These are phyloP conservation scores for Sphinx pinastri DNA, from an alignment of 2,888 invertebrate species.

Conservation along the genomic window DNA sequence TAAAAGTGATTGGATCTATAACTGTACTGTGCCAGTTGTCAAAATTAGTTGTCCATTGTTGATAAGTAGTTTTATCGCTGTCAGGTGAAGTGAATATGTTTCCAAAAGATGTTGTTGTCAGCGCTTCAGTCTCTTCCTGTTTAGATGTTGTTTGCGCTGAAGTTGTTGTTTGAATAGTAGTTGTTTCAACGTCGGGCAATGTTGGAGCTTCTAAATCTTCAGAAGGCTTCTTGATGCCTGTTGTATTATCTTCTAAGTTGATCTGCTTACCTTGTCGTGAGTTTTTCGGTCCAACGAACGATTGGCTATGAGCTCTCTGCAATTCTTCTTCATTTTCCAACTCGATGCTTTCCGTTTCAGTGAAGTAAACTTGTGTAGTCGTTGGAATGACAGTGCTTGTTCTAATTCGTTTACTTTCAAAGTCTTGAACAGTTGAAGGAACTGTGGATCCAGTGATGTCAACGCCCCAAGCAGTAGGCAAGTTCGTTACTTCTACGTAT, in stretches of 20 bases:
- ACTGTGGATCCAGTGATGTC: constrained; percentile 62
- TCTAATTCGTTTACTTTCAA: constrained; percentile 73
- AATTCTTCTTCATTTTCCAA: constrained; percentile 85
- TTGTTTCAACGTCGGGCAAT: constrained; percentile 55
- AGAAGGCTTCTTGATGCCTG: constrained; percentile 62
- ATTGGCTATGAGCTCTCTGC: constrained; percentile 88
- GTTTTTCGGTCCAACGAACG: constrained; percentile 85
- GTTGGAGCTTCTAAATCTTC: constrained; percentile 76
- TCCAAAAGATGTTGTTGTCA: constrained; percentile 59
- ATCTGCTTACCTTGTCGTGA: constrained; percentile 73
- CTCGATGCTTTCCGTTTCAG: constrained; percentile 73
- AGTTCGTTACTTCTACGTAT: constrained; percentile 71
- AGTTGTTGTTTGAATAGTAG: constrained; percentile 61
- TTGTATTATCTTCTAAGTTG: constrained; percentile 53
- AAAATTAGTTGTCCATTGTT: constrained; percentile 77
- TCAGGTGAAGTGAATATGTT: constrained; percentile 72
- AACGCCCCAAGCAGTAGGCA: constrained; percentile 76
- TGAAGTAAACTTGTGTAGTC: constrained; percentile 66
- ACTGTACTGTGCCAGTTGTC: constrained; percentile 87
- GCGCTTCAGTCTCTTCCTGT: constrained; percentile 56
- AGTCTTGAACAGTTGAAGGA: constrained; percentile 59
- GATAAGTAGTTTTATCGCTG: constrained; percentile 69
- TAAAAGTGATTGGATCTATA: constrained; percentile 89
- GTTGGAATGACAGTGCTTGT: constrained; percentile 56
- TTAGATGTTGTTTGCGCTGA: constrained; percentile 56